Evolutionary conservation across 2,797 vertebrate species (phyloP).

Genomic region (Macrochelys suwanniensis): DNA sequence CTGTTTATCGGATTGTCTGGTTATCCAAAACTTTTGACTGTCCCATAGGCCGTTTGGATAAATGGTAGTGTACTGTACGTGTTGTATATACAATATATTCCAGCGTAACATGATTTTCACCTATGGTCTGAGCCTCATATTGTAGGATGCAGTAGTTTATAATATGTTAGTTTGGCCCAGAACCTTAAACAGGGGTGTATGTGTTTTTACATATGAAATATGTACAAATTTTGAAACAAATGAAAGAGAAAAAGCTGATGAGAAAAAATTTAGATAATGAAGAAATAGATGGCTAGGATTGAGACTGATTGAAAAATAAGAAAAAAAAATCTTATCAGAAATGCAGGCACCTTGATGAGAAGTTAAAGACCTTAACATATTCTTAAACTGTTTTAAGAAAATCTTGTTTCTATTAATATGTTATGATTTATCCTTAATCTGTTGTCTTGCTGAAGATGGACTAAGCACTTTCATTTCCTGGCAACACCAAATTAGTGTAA

Average conservation of each 20-base stretch:
- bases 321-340: neutral
- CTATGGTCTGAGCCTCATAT: neutral
- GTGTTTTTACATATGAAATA: neutral
- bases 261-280: neutral
- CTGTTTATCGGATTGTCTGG: neutral
- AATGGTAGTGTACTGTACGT: neutral
- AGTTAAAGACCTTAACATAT: neutral
- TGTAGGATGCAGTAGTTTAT: neutral
- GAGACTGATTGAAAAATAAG: neutral
- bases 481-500: neutral
- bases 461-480: neutral
- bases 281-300: neutral
- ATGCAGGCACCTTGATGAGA: slow-evolving; percentile 1
- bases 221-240: neutral
- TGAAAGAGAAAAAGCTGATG: neutral
- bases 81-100: neutral
- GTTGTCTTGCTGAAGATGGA: slow-evolving; percentile 4
- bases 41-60: neutral
- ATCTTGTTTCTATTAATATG: neutral
- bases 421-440: slow-evolving; percentile 1
- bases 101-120: neutral
- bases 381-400: slow-evolving; percentile 21
- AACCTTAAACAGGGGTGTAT: neutral
- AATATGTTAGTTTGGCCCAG: neutral
- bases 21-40: neutral